phyloP scores from a whole-genome alignment of 2,888 invertebrate species.

The Pyrgus malvae region DNA sequence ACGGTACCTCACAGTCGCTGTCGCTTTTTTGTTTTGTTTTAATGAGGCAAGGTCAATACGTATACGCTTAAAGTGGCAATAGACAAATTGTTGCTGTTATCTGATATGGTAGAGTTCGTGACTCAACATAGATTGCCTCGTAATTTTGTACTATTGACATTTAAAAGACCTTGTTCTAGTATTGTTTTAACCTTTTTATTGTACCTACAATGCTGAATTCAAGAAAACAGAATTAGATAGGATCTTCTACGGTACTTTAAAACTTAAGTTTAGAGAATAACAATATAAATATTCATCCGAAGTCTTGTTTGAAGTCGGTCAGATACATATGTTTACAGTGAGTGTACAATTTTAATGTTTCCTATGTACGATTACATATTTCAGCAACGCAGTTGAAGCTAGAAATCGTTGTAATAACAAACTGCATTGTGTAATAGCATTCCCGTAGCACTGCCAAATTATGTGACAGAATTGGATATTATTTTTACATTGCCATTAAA shows the following conservation, averaged over 20 bases:
- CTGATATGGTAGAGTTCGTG: slow-evolving; percentile 69
- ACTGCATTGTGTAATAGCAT: no score
- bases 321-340: neutral
- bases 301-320: neutral
- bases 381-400: no score
- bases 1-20: slow-evolving; percentile 27
- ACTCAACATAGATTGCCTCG: slow-evolving; percentile 62
- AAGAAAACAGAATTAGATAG: slow-evolving; percentile 16
- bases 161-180: slow-evolving; percentile 60
- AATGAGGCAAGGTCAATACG: slow-evolving; percentile 54
- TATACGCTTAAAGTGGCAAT: slow-evolving; percentile 54
- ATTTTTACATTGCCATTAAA: no score
- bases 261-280: neutral
- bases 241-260: neutral
- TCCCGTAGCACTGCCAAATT: no score
- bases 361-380: slow-evolving; percentile 24
- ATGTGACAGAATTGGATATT: no score
- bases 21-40: slow-evolving; percentile 33
- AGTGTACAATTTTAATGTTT: slow-evolving; percentile 3
- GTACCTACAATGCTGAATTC: slow-evolving; percentile 12
- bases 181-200: slow-evolving; percentile 44
- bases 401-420: no score
- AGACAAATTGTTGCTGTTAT: slow-evolving; percentile 65
- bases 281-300: neutral
- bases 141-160: slow-evolving; percentile 60